Base-by-base conservation (phyloP, 2,888 invertebrate species). In the Zhuqinia jingwanae region DNA sequence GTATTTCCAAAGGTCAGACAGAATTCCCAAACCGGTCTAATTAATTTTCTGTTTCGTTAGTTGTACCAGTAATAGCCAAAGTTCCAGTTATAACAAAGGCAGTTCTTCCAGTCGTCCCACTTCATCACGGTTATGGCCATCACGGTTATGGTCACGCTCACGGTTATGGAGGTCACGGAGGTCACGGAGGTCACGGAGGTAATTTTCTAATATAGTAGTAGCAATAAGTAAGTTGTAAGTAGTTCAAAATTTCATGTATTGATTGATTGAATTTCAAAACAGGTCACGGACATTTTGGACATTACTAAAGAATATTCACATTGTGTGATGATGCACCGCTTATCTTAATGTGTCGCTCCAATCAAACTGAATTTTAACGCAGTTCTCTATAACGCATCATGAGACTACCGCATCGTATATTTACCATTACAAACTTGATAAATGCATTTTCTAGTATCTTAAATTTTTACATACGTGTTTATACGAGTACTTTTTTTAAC, bases 1-100 rank as follows among this genome's bases (percentile, higher is more conserved):
- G 20, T 58, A 22, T 36, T 6, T 6, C 8, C 36, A 36, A 36
- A 8, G 3, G 36, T 36, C n/a, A n/a, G n/a, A n/a, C n/a, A n/a
- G n/a, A n/a, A n/a, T n/a, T n/a, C n/a, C 8, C 36, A 36, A 36
- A 36, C 36, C 8, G 8, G 36, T 36, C 8, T 36, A 36, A 6
- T 2, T 3, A 53, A n/a, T 20, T 56, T 11, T 60, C 5, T 58
- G 25, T 81, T 56, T 30, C 36, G 8, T 8, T 36, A 84, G 89
- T 89, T 47, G 89, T 90, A 2, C 90, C 90, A 70, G 90, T 90
- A 13, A 76, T 90, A 10, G 90, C 90, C 45, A 85, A 87, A 63
- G 89, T 90, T 11, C 89, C 90, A 86, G 89, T 90, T 25, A 85
- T 90, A 17, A 82, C 87, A 30, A 86, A 89, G 17, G 87, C 89